Evolutionary conservation across 2,888 invertebrate genomes (phyloP), one percentile per base, ranked within the genome.

Genomic region (Acheta domesticus): DNA sequence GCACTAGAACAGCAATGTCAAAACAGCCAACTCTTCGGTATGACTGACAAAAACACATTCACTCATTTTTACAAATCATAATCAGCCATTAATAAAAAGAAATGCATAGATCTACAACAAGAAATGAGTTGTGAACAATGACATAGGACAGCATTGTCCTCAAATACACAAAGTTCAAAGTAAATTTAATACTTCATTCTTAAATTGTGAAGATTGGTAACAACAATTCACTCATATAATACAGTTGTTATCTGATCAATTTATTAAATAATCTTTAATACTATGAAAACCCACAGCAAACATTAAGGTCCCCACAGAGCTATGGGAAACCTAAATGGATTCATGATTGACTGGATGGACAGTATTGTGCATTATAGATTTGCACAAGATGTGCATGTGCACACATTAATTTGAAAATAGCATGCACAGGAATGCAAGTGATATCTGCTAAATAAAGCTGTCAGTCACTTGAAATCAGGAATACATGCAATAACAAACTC

Each of bases 251-350:
- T 62, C 62, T 62, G 14, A 62, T 62, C 14, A 62, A n/a, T 62
- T 62, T 62, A 62, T 62, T 62, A 62, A 62, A 62, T 62, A 62
- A 62, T 62, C 62, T 62, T 62, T 62, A 12, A 62, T 62, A 62
- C 62, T 62, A 62, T n/a, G 14, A 62, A 62, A 62, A 14, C 62
- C n/a, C 62, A n/a, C 62, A 62, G 11, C 14, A 62, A 16, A 36
- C 36, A 36, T 36, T 36, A 8, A 36, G 36, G 4, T n/a, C 62
- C n/a, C 62, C 62, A 62, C 16, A 14, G 16, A 62, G 8, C 62
- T 62, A 62, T 62, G 62, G n/a, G 8, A 62, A 62, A 19, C 8
- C 14, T 16, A 19, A 62, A 62, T 62, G 62, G 62, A 62, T 62
- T 14, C n/a, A 62, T n/a, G 62, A 12, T n/a, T 62, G 62, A 62